A percentile compares a stretch with the other conserved stretches of the same genome.
phyloP scores from a whole-genome alignment of 2,113 vertebrate genomes.

The Oceanites oceanicus region DNA sequence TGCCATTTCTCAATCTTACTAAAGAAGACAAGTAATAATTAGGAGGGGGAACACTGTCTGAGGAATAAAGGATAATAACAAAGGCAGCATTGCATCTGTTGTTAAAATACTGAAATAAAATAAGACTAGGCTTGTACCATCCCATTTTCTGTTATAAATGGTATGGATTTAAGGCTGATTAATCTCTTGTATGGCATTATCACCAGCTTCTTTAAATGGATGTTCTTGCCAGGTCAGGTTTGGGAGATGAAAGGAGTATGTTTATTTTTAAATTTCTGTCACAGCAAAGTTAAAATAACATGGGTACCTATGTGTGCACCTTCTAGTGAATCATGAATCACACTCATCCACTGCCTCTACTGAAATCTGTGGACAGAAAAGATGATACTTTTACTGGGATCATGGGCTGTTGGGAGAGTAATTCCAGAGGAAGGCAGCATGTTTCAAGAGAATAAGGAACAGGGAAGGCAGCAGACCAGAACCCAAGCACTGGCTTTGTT shows the following conservation, averaged over 20 bases:
- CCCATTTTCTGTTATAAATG: conserved; percentile 39
- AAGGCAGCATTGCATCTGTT: conserved; percentile 53
- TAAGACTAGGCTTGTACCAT: conserved; percentile 40
- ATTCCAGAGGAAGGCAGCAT: neutral
- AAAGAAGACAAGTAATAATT: conserved; percentile 53
- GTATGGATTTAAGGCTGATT: conserved; percentile 10
- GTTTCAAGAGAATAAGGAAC: neutral
- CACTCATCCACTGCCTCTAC: neutral
- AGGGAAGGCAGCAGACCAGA: neutral
- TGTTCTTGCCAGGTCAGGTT: conserved; percentile 17
- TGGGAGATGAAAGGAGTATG: neutral
- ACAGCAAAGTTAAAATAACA: conserved; percentile 10
- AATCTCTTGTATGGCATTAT: neutral
- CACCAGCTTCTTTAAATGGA: neutral
- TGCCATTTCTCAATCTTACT: conserved; percentile 58
- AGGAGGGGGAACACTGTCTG: conserved; percentile 56
- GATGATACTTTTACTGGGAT: neutral
- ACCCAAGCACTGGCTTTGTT: neutral
- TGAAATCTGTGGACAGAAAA: neutral
- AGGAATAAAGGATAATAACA: conserved; percentile 61
- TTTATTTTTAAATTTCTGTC: conserved; percentile 12
- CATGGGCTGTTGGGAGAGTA: neutral
- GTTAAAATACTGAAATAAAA: conserved; percentile 63
- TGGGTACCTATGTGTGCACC: rapidly evolving
- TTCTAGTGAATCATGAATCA: neutral